A percentile compares a stretch with the other conserved stretches of the same genome.
Evolutionary conservation across 2,113 vertebrate genomes (phyloP).

Genomic region (Dendropsophus ebraccatus): DNA sequence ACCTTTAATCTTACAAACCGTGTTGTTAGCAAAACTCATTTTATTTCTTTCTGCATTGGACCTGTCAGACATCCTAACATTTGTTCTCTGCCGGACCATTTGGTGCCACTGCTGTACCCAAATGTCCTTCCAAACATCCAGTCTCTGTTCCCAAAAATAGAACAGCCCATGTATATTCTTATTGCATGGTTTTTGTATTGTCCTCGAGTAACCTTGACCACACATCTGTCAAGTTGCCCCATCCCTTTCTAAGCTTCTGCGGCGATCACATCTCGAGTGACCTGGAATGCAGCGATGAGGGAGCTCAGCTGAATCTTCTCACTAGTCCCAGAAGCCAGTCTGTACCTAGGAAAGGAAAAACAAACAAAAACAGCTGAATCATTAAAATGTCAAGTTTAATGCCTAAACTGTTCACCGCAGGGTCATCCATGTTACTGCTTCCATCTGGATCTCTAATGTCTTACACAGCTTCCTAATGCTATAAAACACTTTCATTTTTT

Average conservation of each 20-base stretch:
- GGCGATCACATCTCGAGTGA: slow-evolving; percentile 88
- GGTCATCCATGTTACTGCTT: too few species aligned
- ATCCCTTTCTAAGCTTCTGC: slow-evolving; percentile 76
- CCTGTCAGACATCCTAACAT: background rate
- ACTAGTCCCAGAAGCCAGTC: slow-evolving; percentile 87
- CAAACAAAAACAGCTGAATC: too few species aligned
- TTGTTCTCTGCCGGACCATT: background rate
- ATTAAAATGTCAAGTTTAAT: too few species aligned
- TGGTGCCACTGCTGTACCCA: background rate
- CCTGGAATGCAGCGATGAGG: slow-evolving; percentile 93
- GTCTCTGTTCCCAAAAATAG: slow-evolving; percentile 24
- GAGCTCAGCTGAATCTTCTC: slow-evolving; percentile 98
- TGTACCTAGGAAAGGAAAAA: slow-evolving; percentile 75
- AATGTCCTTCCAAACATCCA: slow-evolving; percentile 15
- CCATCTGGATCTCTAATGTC: too few species aligned
- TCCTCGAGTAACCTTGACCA: slow-evolving; percentile 36
- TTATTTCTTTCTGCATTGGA: background rate
- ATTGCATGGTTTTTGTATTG: background rate
- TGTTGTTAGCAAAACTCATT: too few species aligned
- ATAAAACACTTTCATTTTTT: too few species aligned
- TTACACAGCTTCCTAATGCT: too few species aligned
- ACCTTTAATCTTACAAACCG: too few species aligned
- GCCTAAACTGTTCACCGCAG: too few species aligned
- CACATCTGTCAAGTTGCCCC: slow-evolving; percentile 12
- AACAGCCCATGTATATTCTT: background rate